phyloP scores from a whole-genome alignment of 2,888 invertebrate species.

The Cartodere bifasciata region DNA sequence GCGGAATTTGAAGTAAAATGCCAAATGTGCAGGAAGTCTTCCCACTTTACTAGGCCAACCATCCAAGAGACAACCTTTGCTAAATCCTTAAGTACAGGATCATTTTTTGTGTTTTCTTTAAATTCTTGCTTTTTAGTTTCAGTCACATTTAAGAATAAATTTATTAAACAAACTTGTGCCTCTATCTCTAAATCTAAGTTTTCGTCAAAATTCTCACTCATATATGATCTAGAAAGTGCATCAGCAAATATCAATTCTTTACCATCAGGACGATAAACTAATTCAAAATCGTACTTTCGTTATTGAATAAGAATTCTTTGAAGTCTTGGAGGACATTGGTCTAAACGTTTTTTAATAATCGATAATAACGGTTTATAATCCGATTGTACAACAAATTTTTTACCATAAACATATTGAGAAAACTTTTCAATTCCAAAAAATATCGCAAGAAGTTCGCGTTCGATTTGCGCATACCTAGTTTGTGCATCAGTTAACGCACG shows the following conservation, averaged over 20 bases:
- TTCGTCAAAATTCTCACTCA: background rate
- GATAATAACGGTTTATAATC: no score
- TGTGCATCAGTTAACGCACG: background rate
- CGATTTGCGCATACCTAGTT: conserved; percentile 1
- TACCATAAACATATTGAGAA: no score
- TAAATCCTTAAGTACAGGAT: conserved; percentile 2
- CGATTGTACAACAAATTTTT: no score
- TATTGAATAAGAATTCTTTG: background rate
- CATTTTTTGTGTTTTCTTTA: conserved; percentile 3
- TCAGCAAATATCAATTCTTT: conserved; percentile 3
- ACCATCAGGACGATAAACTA: background rate
- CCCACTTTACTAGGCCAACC: background rate
- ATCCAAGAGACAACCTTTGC: background rate
- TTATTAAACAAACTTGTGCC: conserved; percentile 4
- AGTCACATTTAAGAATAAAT: background rate
- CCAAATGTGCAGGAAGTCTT: background rate
- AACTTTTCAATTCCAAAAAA: no score
- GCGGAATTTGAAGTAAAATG: conserved; percentile 2
- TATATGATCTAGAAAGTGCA: background rate
- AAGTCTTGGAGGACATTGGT: background rate
- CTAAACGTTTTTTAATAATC: no score
- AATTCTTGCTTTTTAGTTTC: conserved; percentile 3
- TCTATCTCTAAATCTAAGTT: conserved; percentile 2
- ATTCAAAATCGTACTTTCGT: background rate
- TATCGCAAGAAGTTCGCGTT: conserved; percentile 4